Conservation (phyloP, 37 sponge, comb jelly and placozoan genomes). For the Crambe crambe region DNA sequence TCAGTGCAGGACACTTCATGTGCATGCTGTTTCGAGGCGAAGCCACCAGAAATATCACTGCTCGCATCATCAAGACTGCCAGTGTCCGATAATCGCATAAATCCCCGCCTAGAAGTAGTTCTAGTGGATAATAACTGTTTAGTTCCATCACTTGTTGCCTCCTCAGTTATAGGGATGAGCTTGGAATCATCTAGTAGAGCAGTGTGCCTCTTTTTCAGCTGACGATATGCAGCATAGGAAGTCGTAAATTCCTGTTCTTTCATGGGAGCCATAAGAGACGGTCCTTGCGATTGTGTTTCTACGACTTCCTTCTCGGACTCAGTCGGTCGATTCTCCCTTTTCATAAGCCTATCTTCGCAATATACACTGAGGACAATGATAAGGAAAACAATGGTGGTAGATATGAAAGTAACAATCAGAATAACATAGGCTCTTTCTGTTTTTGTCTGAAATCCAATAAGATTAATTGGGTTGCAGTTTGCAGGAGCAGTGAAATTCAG, state of each 20-base stretch:
- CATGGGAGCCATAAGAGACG: slow-evolving; percentile 5
- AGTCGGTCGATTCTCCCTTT: not conserved
- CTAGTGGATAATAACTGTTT: no score
- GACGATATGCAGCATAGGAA: not conserved
- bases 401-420: not conserved
- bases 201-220: not conserved
- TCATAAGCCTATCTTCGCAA: slow-evolving; percentile 32
- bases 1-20: no score
- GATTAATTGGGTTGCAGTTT: not conserved
- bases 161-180: no score
- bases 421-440: slow-evolving; percentile 18
- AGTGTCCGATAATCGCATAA: no score
- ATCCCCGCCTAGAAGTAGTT: no score
- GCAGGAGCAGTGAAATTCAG: not conserved
- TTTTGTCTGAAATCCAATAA: slow-evolving; percentile 11
- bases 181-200: no score
- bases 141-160: no score
- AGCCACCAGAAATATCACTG: no score
- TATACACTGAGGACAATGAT: slow-evolving; percentile 7
- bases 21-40: no score
- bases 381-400: not conserved
- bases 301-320: not conserved
- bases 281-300: no score
- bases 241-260: not conserved
- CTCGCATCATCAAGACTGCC: no score